A percentile compares a stretch with the other conserved stretches of the same genome.
Conservation (phyloP, 2,888 invertebrate species). For the Camponotus fellah region DNA sequence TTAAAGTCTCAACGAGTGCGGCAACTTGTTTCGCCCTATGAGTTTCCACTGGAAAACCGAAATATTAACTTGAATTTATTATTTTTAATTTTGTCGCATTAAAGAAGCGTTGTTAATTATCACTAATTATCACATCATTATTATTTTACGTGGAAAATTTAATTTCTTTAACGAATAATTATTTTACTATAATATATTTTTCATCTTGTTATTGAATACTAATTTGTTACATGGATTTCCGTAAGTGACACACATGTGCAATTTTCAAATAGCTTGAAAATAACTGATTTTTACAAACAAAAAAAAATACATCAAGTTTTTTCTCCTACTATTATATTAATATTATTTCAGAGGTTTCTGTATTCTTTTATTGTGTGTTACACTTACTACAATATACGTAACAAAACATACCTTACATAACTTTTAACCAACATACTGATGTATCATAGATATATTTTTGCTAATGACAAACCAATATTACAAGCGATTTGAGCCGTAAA, state of each 20-base stretch:
- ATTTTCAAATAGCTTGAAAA: neutral
- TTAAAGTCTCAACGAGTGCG: constrained; percentile 75
- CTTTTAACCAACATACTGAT: neutral
- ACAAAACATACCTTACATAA: neutral
- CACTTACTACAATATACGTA: neutral
- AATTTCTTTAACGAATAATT: neutral
- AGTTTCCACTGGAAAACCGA: constrained; percentile 77
- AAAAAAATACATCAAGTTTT: neutral
- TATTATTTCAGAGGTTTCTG: neutral
- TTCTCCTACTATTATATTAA: neutral
- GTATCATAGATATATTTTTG: neutral
- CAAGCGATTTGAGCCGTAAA: neutral
- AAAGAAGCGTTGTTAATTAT: neutral
- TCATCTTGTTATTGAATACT: neutral
- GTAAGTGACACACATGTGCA: neutral
- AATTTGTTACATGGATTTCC: neutral
- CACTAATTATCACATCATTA: neutral
- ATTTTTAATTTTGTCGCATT: neutral
- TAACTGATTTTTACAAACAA: neutral
- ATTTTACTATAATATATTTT: neutral
- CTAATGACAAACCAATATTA: neutral
- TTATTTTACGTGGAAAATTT: neutral
- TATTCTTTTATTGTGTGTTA: neutral
- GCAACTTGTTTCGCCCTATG: constrained; percentile 77
- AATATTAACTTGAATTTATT: neutral